Conservation (phyloP, 2,888 invertebrate genomes). For the Hypercompe scribonia region DNA sequence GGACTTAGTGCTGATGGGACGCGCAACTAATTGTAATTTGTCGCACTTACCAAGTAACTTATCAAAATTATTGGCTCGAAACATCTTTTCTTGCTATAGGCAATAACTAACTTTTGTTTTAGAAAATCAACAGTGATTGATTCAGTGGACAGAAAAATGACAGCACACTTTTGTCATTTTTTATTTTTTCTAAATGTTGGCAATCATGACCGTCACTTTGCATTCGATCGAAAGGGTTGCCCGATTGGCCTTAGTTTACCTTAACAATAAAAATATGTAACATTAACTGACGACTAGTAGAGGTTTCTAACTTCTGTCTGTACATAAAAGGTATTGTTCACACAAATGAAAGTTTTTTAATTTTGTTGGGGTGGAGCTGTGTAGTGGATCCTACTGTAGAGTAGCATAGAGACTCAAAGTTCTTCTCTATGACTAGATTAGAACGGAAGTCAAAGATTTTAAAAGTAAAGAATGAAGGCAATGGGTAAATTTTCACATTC, state of each 20-base stretch:
- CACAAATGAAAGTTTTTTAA: too few species aligned
- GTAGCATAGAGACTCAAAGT: too few species aligned
- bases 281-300: too few species aligned
- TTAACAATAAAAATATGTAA: not conserved
- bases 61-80: slow-evolving; percentile 88
- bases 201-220: slow-evolving; percentile 42
- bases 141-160: slow-evolving; percentile 79
- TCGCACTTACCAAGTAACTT: slow-evolving; percentile 88
- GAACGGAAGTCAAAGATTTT: too few species aligned
- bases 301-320: too few species aligned
- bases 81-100: slow-evolving; percentile 82
- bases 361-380: too few species aligned
- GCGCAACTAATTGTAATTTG: slow-evolving; percentile 15
- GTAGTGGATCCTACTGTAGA: too few species aligned
- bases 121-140: slow-evolving; percentile 78
- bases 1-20: slow-evolving; percentile 25
- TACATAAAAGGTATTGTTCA: too few species aligned
- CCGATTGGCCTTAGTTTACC: not conserved
- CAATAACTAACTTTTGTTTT: slow-evolving; percentile 72
- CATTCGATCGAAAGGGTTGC: slow-evolving; percentile 15
- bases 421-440: too few species aligned
- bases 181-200: slow-evolving; percentile 63
- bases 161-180: slow-evolving; percentile 82
- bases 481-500: too few species aligned
- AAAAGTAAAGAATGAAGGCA: too few species aligned